phyloP scores from a whole-genome alignment of 2,888 invertebrate species.

The Cantharis lateralis region DNA sequence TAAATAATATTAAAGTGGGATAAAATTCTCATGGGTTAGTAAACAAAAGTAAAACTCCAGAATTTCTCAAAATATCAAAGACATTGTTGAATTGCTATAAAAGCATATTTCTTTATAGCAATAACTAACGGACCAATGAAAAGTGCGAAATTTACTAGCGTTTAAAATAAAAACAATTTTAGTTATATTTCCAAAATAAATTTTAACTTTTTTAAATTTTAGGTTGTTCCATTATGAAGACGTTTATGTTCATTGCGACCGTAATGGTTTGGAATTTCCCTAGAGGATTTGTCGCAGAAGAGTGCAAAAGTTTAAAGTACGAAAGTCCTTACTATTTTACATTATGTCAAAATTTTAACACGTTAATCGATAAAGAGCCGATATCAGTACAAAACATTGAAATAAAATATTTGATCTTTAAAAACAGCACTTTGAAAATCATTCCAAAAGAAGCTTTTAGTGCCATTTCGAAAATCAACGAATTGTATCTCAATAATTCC shows the following conservation, averaged over 20 bases:
- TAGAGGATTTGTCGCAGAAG: not conserved
- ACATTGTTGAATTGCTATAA: too few relatives aligned
- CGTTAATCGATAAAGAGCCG: not conserved
- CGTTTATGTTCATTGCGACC: not conserved
- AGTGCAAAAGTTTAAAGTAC: not conserved
- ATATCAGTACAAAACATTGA: not conserved
- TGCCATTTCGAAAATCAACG: not conserved
- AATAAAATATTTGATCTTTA: not conserved
- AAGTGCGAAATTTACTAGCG: too few relatives aligned
- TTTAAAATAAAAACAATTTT: too few relatives aligned
- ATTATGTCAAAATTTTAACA: not conserved
- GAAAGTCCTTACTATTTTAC: not conserved
- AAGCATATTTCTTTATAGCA: too few relatives aligned
- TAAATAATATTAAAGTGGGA: too few relatives aligned
- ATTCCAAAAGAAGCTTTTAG: not conserved
- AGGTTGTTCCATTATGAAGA: not conserved
- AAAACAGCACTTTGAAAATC: not conserved
- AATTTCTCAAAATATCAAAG: too few relatives aligned
- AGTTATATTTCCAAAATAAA: too few relatives aligned
- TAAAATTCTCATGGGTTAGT: too few relatives aligned
- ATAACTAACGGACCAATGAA: too few relatives aligned
- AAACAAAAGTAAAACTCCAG: too few relatives aligned
- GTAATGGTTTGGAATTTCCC: not conserved
- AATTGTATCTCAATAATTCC: slow-evolving; percentile 1
- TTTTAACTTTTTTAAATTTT: not conserved